Percentiles rank a stretch among this genome's conserved stretches.
Evolutionary conservation across 2,113 vertebrate genomes (phyloP).

Genomic region (Thermophis baileyi): DNA sequence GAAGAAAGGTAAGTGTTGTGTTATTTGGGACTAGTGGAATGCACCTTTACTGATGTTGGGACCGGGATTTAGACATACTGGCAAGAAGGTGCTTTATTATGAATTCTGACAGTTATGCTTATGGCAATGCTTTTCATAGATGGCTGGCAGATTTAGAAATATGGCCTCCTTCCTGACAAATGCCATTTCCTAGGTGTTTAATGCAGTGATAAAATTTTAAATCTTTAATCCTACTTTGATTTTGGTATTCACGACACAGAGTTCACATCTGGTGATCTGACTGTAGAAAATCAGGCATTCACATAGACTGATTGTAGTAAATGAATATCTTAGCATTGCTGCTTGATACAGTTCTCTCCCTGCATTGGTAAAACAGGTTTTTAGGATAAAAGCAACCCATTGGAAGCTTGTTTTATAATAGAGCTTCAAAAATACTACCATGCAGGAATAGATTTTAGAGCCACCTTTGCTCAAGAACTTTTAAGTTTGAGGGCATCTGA

Average conservation of each 20-base stretch:
- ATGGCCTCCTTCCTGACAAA: neutral
- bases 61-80: neutral
- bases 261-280: neutral
- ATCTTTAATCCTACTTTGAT: neutral
- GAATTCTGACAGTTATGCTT: neutral
- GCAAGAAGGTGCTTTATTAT: neutral
- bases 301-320: neutral
- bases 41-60: neutral
- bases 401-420: neutral
- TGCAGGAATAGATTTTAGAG: neutral
- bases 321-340: neutral
- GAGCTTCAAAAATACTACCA: neutral
- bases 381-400: neutral
- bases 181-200: neutral
- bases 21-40: neutral
- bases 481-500: neutral
- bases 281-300: neutral
- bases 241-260: neutral
- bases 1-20: neutral
- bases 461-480: neutral
- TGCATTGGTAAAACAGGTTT: neutral
- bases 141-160: neutral
- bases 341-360: neutral
- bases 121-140: neutral
- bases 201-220: neutral